phyloP scores from a whole-genome alignment of 2,797 vertebrate species.

The Agapornis canus region DNA sequence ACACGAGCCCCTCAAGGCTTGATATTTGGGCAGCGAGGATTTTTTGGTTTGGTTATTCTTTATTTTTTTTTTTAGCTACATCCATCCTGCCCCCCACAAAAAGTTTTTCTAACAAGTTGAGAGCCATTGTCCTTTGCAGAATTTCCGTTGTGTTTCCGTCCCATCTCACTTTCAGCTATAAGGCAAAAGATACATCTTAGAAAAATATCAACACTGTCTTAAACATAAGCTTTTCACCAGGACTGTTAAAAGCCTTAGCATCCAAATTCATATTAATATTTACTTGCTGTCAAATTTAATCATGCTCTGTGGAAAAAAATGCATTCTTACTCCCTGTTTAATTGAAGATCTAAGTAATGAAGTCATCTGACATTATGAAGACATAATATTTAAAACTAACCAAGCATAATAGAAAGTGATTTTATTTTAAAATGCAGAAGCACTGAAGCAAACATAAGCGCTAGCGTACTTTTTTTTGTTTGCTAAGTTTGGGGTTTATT shows the following conservation, averaged over 20 bases:
- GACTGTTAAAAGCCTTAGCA: background rate
- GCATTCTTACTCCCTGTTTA: background rate
- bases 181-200: background rate
- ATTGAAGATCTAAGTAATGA: conserved; percentile 12
- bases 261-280: conserved; percentile 13
- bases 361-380: background rate
- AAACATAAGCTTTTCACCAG: background rate
- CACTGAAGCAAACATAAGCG: background rate
- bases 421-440: conserved; percentile 23
- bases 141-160: background rate
- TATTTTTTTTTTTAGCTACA: background rate
- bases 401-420: background rate
- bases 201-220: background rate
- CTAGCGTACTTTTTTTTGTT: background rate
- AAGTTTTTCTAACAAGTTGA: background rate
- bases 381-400: background rate
- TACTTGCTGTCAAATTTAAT: background rate
- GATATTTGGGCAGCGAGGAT: background rate
- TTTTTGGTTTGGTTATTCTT: background rate
- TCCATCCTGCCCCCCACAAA: background rate
- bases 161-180: background rate
- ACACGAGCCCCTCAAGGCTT: background rate
- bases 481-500: background rate
- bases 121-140: background rate
- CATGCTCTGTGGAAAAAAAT: background rate